Conservation (phyloP, 2,113 vertebrate species). For the Haemorhous mexicanus region DNA sequence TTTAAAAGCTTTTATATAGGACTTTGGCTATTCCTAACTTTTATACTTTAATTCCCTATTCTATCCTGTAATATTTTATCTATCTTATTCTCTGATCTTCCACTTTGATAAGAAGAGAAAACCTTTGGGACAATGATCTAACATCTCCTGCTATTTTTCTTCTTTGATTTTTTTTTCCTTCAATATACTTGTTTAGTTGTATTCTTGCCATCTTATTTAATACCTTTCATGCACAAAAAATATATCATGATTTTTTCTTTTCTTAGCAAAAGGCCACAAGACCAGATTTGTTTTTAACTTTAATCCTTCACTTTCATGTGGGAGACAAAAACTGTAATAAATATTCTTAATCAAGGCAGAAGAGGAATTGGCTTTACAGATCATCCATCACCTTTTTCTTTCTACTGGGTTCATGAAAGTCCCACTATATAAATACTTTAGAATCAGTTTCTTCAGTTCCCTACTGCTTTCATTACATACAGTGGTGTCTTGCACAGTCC, state of each 20-base stretch:
- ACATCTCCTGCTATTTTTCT: neutral
- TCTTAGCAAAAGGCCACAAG: neutral
- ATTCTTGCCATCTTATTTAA: neutral
- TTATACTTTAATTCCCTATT: slow-evolving; percentile 10
- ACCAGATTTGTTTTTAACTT: neutral
- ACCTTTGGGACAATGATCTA: slow-evolving; percentile 39
- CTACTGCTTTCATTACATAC: neutral
- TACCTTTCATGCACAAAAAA: neutral
- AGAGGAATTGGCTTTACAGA: neutral
- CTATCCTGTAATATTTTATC: slow-evolving; percentile 43
- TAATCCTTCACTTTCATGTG: neutral
- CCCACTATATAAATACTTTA: neutral
- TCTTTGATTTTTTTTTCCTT: neutral
- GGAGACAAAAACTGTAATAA: neutral
- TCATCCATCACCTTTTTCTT: neutral
- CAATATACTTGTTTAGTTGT: neutral
- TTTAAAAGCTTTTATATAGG: slow-evolving; percentile 43
- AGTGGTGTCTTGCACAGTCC: neutral
- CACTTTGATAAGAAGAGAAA: slow-evolving; percentile 41
- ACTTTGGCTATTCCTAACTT: slow-evolving; percentile 21
- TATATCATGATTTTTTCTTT: neutral
- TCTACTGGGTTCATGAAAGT: neutral
- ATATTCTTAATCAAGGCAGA: neutral
- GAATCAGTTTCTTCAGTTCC: neutral
- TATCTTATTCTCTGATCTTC: slow-evolving; percentile 31